phyloP scores from a whole-genome alignment of 2,113 vertebrate species.

The Erinaceus europaeus region DNA sequence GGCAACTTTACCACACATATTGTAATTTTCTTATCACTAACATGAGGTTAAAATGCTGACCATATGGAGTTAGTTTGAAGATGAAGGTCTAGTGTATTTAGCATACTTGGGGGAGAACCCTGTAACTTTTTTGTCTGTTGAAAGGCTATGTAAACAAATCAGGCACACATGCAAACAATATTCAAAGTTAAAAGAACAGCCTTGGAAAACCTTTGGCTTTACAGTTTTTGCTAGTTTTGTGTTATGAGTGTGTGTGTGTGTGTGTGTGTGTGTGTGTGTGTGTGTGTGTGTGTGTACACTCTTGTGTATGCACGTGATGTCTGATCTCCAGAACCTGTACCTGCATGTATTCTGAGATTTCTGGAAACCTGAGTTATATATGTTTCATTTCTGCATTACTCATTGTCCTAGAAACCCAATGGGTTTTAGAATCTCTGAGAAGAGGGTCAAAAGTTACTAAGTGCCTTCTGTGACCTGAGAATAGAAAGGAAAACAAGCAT shows the following conservation, averaged over 20 bases:
- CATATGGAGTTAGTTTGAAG: not conserved
- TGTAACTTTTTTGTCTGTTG: not conserved
- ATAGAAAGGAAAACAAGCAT: not conserved
- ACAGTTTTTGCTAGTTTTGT: not conserved
- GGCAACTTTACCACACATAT: not conserved
- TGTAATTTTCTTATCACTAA: not conserved
- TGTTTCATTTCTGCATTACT: not conserved
- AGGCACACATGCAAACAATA: not conserved
- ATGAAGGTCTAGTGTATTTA: not conserved
- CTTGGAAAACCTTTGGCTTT: not conserved
- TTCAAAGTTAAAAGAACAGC: not conserved
- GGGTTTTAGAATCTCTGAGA: not conserved
- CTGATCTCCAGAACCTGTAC: not conserved
- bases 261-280: not conserved
- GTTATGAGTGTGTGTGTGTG: not conserved
- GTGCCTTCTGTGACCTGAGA: not conserved
- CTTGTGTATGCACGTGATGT: not conserved
- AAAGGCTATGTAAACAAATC: not conserved
- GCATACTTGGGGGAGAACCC: not conserved
- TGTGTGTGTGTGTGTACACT: rapidly evolving
- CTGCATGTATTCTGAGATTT: not conserved
- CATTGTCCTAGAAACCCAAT: not conserved
- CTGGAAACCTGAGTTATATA: not conserved
- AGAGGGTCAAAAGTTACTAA: not conserved
- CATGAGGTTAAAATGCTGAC: not conserved